Base-by-base conservation (phyloP, 2,113 vertebrate species). In the Orcinus orca region DNA sequence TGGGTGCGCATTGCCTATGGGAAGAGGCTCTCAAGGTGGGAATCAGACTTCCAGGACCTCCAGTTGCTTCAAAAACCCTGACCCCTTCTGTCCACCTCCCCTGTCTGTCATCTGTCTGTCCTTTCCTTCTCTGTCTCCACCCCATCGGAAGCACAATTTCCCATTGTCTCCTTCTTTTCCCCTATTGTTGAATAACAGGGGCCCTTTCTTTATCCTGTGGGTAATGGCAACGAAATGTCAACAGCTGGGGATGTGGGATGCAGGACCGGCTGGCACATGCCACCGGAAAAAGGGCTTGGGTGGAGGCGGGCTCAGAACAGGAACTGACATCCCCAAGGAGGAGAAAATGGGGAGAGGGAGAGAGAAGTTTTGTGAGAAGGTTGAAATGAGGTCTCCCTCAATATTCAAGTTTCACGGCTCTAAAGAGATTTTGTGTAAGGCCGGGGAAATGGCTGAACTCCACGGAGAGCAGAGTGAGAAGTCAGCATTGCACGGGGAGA, bases 111-210 rank as follows among this genome's bases (percentile, higher is more conserved):
- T 25, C 85, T 89, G 96, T 94, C 95, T 97, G 92, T 95, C 95
- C 80, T 67, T 60, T 87, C 53, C 63, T 67, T 88, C 94, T 91
- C 90, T 17, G 80, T 96, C 65, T 20, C 36, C 97, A 98, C 98
- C 98, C 98, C 97, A 92, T 96, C 29, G 96, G 98, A 98, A 98
- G 97, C 97, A 99, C 99, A 99, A 98, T 98, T 98, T 98, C 98
- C 98, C 98, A 98, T 99, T 99, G 98, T 99, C 97, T 98, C 97
- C 41, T 3, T 97, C 97, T 98, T 98, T 98, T 88, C 95, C 97
- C 97, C 97, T 97, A 98, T 99, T 98, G 99, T 99, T 98, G 92
- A 50, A 88, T 87, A 98, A 98, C 97, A 98, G 98, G 97, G 96
- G 79, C 83, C 96, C 96, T 97, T 98, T 98, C 96, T 97, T 98